phyloP scores from a whole-genome alignment of 2,113 vertebrate genomes.

The Struthio camelus region DNA sequence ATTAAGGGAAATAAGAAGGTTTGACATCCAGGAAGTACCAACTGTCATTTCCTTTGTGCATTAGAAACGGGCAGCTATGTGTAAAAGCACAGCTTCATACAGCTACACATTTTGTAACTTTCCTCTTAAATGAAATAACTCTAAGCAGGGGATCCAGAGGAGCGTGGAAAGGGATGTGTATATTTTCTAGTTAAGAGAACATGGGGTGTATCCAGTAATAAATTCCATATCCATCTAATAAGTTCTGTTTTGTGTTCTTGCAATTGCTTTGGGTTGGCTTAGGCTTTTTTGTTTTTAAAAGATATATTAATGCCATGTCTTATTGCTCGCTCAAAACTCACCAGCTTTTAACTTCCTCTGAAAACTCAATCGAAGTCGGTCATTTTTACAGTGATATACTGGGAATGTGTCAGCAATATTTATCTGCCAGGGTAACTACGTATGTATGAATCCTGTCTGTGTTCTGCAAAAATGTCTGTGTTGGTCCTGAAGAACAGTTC shows the following conservation, averaged over 20 bases:
- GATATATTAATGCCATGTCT: not conserved
- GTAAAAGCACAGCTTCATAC: not conserved
- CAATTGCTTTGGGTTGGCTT: not conserved
- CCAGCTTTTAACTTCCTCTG: not conserved
- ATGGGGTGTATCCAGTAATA: not conserved
- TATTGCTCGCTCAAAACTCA: constrained; percentile 5
- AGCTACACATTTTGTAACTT: not conserved
- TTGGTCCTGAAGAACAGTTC: not conserved
- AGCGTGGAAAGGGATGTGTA: not conserved
- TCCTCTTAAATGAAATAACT: not conserved
- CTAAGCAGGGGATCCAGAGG: not conserved
- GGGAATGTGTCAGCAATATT: not conserved
- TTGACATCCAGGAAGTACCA: not conserved
- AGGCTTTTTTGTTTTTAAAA: not conserved
- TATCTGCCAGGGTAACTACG: not conserved
- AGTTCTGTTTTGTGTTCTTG: not conserved
- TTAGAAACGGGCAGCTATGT: not conserved
- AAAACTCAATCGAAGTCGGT: not conserved
- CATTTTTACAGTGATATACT: not conserved
- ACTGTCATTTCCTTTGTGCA: not conserved
- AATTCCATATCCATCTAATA: not conserved
- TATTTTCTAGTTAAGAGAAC: not conserved
- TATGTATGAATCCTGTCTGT: not conserved
- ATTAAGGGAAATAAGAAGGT: not conserved
- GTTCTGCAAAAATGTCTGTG: not conserved